These are phyloP conservation scores for Dendrophyllia cribrosa DNA, from an alignment of 64 coral and sea anemone genomes.

Conservation along the genomic window DNA sequence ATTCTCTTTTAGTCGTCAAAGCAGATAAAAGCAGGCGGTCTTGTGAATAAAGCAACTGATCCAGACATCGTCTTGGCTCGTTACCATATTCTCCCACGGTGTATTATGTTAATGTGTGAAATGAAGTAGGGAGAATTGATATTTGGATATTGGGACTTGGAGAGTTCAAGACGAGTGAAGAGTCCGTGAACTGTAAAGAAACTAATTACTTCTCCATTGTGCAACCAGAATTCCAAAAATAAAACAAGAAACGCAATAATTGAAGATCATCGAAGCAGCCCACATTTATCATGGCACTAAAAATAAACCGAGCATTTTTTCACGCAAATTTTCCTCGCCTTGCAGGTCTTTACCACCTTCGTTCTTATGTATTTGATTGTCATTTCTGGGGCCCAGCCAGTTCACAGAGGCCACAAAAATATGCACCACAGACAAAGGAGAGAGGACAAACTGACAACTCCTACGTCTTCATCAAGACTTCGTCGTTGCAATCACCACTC, in stretches of 20 bases:
- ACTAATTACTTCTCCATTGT: background rate
- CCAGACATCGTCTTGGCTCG: background rate
- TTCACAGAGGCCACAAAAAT: background rate
- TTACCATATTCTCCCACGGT: background rate
- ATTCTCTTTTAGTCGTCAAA: too few relatives aligned
- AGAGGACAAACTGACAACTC: background rate
- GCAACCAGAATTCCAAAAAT: background rate
- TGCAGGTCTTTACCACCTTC: background rate
- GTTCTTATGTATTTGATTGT: background rate
- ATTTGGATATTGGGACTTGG: background rate
- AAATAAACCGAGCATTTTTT: background rate
- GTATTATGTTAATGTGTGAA: background rate
- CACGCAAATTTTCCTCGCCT: background rate
- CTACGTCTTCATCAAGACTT: background rate
- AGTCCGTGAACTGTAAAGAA: background rate
- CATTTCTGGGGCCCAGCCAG: background rate
- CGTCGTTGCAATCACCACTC: background rate
- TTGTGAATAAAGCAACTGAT: too few relatives aligned
- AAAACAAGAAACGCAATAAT: background rate
- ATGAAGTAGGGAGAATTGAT: conserved; percentile 16
- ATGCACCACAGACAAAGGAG: background rate
- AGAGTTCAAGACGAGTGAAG: background rate
- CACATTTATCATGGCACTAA: background rate
- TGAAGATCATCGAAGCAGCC: background rate
- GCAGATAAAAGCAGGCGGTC: too few relatives aligned